Conservation (phyloP, 1,140 invertebrate species). For the Nasonia vitripennis region DNA sequence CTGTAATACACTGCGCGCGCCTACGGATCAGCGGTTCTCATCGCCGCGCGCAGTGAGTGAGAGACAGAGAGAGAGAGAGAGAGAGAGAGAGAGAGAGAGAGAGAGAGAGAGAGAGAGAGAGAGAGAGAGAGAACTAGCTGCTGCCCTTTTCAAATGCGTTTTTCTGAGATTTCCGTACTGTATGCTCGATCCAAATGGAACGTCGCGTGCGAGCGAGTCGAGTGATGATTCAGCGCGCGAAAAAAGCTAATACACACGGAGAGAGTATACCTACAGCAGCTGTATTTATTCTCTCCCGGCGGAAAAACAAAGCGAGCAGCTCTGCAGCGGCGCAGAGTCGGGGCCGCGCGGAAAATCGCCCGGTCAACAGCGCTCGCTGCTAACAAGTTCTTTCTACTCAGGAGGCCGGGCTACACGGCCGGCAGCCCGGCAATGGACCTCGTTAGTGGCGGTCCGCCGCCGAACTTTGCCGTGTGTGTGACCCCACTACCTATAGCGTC, state of each 20-base stretch:
- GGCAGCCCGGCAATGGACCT: conserved; percentile 23
- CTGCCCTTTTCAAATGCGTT: no score
- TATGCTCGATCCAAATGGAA: no score
- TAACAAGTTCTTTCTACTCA: conserved; percentile 29
- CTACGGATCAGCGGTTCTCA: conserved; percentile 12
- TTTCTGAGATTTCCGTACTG: no score
- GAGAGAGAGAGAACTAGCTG: not conserved
- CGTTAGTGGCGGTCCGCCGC: not conserved
- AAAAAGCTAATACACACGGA: not conserved
- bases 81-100: not conserved
- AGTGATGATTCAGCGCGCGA: not conserved
- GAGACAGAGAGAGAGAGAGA: not conserved
- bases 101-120: not conserved
- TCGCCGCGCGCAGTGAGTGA: not conserved
- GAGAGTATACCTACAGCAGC: no score
- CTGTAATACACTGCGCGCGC: not conserved
- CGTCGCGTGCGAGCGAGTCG: no score
- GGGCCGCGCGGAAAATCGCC: not conserved
- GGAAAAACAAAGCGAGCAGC: not conserved
- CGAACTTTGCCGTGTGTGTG: not conserved
- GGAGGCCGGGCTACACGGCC: conserved; percentile 9
- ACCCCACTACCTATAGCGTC: no score
- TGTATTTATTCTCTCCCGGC: not conserved
- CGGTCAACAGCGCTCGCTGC: not conserved
- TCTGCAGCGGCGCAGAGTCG: not conserved